Percentiles rank a stretch among this genome's conserved stretches.
Conservation (phyloP, 1,140 invertebrate species). For the Chironomus striatipennis region DNA sequence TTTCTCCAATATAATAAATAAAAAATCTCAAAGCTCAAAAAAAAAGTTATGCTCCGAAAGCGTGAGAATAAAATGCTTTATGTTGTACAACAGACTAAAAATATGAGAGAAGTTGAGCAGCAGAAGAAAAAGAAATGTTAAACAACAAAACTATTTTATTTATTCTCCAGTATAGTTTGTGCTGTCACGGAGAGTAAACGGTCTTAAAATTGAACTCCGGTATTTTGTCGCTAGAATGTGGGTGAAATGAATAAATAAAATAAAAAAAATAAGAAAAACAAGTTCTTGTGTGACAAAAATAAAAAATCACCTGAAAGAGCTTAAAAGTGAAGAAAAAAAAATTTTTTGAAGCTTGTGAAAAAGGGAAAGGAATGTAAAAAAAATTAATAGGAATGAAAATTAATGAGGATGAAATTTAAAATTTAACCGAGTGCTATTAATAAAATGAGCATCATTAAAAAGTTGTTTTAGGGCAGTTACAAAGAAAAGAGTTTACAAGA, state of each 20-base stretch:
- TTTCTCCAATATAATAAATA: no score
- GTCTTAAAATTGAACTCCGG: neutral
- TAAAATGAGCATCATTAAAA: neutral
- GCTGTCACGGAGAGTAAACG: neutral
- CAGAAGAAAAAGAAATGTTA: neutral
- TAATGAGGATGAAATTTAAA: no score
- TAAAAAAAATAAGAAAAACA: neutral
- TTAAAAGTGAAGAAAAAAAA: neutral
- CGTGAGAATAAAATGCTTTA: no score
- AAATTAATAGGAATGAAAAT: neutral
- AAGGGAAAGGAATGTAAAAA: neutral
- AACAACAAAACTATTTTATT: neutral
- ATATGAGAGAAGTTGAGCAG: neutral
- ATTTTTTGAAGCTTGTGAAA: neutral
- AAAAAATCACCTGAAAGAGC: neutral
- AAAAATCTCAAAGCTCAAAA: no score
- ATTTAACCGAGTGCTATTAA: neutral
- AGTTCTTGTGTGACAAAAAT: neutral
- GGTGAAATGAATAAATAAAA: slow-evolving; percentile 7
- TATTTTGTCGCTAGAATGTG: neutral
- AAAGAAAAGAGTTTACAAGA: neutral
- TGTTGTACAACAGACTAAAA: neutral
- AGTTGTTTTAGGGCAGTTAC: no score
- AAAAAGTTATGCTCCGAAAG: no score
- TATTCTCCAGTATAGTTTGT: neutral